phyloP scores from a whole-genome alignment of 1,140 invertebrate genomes.

The Sinella curviseta region DNA sequence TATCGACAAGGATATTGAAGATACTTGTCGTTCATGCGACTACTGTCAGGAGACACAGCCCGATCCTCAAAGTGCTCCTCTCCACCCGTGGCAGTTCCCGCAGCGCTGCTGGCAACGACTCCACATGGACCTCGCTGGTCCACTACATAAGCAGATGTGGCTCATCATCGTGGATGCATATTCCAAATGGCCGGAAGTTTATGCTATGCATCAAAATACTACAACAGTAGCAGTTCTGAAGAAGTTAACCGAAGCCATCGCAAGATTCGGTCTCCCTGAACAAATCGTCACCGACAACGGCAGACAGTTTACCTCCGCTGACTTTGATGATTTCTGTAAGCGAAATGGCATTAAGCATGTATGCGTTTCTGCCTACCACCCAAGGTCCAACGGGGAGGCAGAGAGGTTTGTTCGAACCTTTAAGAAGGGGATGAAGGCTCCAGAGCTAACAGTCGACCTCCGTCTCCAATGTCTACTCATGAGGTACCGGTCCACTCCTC shows the following conservation, averaged over 20 bases:
- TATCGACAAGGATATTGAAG: conserved; percentile 54
- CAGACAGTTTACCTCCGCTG: conserved; percentile 9
- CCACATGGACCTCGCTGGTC: conserved; percentile 47
- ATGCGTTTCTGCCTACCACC: background rate
- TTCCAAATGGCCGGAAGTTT: conserved; percentile 55
- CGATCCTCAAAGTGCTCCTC: conserved; percentile 39
- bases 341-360: background rate
- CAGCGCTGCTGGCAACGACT: background rate
- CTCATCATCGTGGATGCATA: conserved; percentile 55
- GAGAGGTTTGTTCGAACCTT: conserved; percentile 12
- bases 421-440: background rate
- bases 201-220: conserved; percentile 11
- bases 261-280: conserved; percentile 47
- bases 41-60: conserved; percentile 29
- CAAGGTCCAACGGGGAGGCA: background rate
- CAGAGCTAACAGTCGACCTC: background rate
- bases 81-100: conserved; percentile 44
- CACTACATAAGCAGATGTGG: conserved; percentile 50
- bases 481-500: conserved; percentile 50
- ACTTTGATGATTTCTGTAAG: background rate
- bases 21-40: conserved; percentile 37
- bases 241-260: conserved; percentile 13
- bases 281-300: conserved; percentile 41
- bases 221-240: conserved; percentile 25
- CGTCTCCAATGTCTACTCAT: conserved; percentile 45